These are phyloP conservation scores for Zonitis immaculata DNA, from an alignment of 2,888 invertebrate genomes.

Conservation along the genomic window DNA sequence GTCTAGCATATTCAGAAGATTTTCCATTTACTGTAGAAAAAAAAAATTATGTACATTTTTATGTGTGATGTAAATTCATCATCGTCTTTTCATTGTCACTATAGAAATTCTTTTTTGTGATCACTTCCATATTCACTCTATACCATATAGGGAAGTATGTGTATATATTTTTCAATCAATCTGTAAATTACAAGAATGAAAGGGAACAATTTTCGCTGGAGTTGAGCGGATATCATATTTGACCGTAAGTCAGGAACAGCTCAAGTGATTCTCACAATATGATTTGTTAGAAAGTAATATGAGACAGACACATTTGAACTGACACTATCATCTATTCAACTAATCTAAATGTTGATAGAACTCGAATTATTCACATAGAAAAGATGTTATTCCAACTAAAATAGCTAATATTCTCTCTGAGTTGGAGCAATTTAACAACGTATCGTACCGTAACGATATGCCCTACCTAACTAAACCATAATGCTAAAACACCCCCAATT, in stretches of 20 bases:
- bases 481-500: conserved; percentile 44
- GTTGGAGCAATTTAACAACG: conserved; percentile 23
- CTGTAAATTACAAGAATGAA: not conserved
- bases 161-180: no score
- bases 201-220: not conserved
- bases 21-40: not conserved
- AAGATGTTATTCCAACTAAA: conserved; percentile 19
- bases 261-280: not conserved
- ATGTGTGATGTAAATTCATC: not conserved
- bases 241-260: not conserved
- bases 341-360: conserved; percentile 22
- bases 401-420: conserved; percentile 12
- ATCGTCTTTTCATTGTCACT: not conserved
- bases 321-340: conserved; percentile 22
- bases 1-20: conserved; percentile 24
- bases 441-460: conserved; percentile 22
- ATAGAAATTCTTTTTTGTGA: not conserved
- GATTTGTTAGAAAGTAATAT: not conserved
- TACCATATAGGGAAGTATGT: not conserved
- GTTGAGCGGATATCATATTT: not conserved
- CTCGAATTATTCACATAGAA: conserved; percentile 21
- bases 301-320: conserved; percentile 20
- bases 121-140: no score
- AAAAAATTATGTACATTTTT: not conserved
- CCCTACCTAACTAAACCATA: conserved; percentile 26